Evolutionary conservation across 2,797 vertebrate genomes (phyloP), one percentile per base, ranked within the genome.

Genomic region (Enteromius paludinosus): DNA sequence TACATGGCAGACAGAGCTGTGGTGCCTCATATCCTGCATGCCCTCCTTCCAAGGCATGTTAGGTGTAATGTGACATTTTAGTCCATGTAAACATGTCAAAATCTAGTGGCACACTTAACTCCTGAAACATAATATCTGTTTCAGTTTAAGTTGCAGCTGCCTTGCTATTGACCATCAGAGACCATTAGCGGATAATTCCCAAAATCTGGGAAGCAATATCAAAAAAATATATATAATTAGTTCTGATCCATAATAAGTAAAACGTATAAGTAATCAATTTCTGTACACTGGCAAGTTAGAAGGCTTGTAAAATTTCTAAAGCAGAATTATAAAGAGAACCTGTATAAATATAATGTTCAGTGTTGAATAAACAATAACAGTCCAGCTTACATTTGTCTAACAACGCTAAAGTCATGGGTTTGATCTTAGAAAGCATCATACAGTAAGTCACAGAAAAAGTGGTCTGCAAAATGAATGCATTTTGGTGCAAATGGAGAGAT

Each of bases 1-100:
- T 78, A 64, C n/a, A 81, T 41, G 30, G 64, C 47, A 61, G 61
- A 68, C 52, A 70, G 43, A 68, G n/a, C 33, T 47, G 78, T 3
- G 15, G 64, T 61, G 18, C 17, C 17, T 75, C 47, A 43, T 47
- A 52, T 69, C 68, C 71, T 78, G 74, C 45, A 69, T 23, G 3
- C 11, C 49, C 62, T 69, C 56, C 52, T 54, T 28, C 35, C 59
- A 25, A 20, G 62, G 10, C 25, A 52, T 6, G 18, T 20, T 52
- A 41, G 7, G 75, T 68, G 6, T 68, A 38, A 78, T 33, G 47
- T 73, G 49, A 49, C 45, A 82, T 68, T 33, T 62, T 61, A 72
- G 54, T 25, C 35, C 25, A 56, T 12, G 41, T 64, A 72, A 73
- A 35, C 15, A 47, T 47, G 6, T 23, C 59, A 41, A 69, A 70